Evolutionary conservation across 1,140 invertebrate species (phyloP).

Genomic region (Camponotus pennsylvanicus): DNA sequence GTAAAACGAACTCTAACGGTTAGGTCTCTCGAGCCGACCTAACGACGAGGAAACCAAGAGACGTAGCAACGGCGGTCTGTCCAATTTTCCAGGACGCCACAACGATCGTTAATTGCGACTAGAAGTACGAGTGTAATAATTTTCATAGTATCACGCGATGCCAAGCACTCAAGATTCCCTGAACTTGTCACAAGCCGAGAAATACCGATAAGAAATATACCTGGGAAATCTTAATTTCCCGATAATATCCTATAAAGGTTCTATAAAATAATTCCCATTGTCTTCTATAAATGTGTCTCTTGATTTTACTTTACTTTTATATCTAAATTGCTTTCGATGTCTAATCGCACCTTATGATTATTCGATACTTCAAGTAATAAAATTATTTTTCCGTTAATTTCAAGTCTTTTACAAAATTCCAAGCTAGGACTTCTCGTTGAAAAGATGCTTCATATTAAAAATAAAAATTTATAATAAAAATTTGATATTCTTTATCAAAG

Average conservation of each 20-base stretch:
- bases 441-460: neutral
- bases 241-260: neutral
- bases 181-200: neutral
- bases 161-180: neutral
- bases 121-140: conserved; percentile 40
- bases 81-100: conserved; percentile 54
- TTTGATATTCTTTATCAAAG: neutral
- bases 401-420: neutral
- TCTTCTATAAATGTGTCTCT: neutral
- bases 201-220: conserved; percentile 2
- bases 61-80: neutral
- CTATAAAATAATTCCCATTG: neutral
- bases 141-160: conserved; percentile 46
- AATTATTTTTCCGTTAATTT: neutral
- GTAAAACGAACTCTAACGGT: conserved; percentile 35
- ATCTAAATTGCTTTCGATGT: neutral
- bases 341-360: neutral
- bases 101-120: conserved; percentile 44
- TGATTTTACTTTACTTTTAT: neutral
- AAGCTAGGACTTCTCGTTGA: neutral
- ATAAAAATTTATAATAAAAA: neutral
- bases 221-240: neutral
- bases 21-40: conserved; percentile 15
- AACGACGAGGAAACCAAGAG: conserved; percentile 39
- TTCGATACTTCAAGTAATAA: neutral